These are phyloP conservation scores for Eriocheir sinensis DNA, from an alignment of 1,140 invertebrate species.

Conservation along the genomic window DNA sequence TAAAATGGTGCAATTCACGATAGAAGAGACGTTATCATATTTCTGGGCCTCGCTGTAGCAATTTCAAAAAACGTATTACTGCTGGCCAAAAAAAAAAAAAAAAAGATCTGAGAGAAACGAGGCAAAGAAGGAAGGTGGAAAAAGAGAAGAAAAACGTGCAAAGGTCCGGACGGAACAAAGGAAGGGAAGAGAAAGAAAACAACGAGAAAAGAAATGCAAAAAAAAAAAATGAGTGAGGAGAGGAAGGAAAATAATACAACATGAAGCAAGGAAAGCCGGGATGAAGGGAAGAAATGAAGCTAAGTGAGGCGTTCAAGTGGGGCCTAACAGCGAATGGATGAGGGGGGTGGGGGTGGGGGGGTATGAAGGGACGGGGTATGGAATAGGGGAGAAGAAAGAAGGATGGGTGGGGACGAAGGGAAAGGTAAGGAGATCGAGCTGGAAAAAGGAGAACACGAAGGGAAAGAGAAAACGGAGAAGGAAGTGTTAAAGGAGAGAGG, in stretches of 20 bases:
- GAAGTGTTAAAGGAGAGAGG: neutral
- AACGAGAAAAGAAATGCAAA: too few relatives aligned
- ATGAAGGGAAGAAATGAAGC: neutral
- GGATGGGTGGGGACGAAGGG: neutral
- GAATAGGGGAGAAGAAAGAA: neutral
- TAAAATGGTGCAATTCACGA: too few relatives aligned
- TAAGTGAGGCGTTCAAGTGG: too few relatives aligned
- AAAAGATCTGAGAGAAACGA: too few relatives aligned
- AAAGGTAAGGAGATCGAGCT: neutral
- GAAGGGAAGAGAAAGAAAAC: too few relatives aligned
- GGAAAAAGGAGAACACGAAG: neutral
- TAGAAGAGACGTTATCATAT: too few relatives aligned
- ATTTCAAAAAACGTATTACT: too few relatives aligned
- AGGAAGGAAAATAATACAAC: neutral
- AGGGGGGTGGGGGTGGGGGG: neutral
- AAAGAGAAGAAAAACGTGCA: too few relatives aligned
- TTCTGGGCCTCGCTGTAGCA: too few relatives aligned
- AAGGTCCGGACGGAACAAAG: neutral
- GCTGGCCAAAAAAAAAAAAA: too few relatives aligned
- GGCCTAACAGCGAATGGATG: neutral
- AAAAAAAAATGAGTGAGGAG: too few relatives aligned
- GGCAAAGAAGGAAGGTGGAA: too few relatives aligned
- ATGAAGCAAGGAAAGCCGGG: neutral
- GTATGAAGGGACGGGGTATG: neutral
- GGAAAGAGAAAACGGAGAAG: neutral